phyloP scores from a whole-genome alignment of 2,888 invertebrate genomes.

The Pseudococcus jackbeardsleyi region DNA sequence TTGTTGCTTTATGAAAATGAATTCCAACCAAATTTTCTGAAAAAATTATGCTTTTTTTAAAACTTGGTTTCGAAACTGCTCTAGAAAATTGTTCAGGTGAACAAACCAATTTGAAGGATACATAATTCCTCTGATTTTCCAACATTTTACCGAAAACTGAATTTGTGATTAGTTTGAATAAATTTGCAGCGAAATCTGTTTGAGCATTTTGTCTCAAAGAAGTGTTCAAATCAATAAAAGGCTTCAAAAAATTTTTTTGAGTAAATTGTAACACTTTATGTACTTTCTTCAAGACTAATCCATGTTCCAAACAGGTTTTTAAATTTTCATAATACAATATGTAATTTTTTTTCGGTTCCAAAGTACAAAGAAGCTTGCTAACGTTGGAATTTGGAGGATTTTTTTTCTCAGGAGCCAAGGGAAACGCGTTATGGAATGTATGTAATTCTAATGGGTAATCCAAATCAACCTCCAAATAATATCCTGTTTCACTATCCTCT shows the following conservation, averaged over 20 bases:
- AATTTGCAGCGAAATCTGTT: not conserved
- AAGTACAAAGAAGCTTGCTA: not conserved
- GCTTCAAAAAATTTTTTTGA: not conserved
- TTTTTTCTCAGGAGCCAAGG: not conserved
- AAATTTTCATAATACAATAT: not conserved
- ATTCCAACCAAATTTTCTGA: not conserved
- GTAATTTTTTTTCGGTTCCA: not conserved
- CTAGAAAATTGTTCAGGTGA: not conserved
- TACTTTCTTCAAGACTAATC: not conserved
- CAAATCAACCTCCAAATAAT: not conserved
- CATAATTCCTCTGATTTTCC: not conserved
- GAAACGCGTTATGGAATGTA: not conserved
- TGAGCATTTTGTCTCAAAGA: not conserved
- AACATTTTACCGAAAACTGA: not conserved
- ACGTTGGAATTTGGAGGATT: not conserved
- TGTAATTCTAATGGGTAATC: not conserved
- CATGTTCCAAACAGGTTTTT: not conserved
- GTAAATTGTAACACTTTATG: not conserved
- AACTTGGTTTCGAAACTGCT: not conserved
- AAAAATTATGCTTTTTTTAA: no score
- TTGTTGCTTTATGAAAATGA: not conserved
- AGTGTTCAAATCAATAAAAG: not conserved
- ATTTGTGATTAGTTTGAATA: not conserved
- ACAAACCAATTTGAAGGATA: not conserved
- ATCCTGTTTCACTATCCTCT: no score